Evolutionary conservation across 1,140 invertebrate genomes (phyloP), one percentile per base, ranked within the genome.

Genomic region (Hycleus phaleratus): DNA sequence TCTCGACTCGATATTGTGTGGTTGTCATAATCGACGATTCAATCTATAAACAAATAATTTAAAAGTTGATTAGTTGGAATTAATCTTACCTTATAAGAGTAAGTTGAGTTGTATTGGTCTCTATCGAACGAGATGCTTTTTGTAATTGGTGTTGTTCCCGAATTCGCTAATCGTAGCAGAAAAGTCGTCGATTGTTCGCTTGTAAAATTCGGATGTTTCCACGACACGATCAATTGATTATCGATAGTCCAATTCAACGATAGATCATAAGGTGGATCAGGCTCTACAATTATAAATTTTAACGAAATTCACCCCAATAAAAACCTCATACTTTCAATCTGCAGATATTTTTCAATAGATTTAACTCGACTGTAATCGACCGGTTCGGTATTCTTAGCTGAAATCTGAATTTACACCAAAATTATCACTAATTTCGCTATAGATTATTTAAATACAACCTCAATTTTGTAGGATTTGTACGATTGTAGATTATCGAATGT

Each of bases 181-280:
- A 60, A 60, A 26, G 11, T 39, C 32, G 11, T 43, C 8, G 56
- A n/a, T 3, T 11, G 12, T 8, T 55, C 59, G 40, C 57, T 61
- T 9, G 59, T 47, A 18, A 42, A 12, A 39, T 51, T 51, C 5
- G 59, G 59, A 58, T 61, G 59, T 11, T 58, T 45, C 59, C 54
- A 58, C 9, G 11, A 43, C 7, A 61, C n/a, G 10, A 12, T 25
- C 38, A 61, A 38, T 51, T 51, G 10, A 47, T 61, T 46, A 18
- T 50, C 18, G 8, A 46, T 11, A 6, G 24, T 49, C 46, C 38
- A 56, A 25, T 38, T 26, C 9, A 49, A 1, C 12, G 4, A 45
- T 24, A 53, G 7, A 12, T 58, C 54, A 10, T 49, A 45, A 26
- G 58, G 53, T 4, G 18, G 5, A 11, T 60, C 40, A 8, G 53